Base-by-base conservation (phyloP, 2,888 invertebrate species). In the Sisyra terminalis region DNA sequence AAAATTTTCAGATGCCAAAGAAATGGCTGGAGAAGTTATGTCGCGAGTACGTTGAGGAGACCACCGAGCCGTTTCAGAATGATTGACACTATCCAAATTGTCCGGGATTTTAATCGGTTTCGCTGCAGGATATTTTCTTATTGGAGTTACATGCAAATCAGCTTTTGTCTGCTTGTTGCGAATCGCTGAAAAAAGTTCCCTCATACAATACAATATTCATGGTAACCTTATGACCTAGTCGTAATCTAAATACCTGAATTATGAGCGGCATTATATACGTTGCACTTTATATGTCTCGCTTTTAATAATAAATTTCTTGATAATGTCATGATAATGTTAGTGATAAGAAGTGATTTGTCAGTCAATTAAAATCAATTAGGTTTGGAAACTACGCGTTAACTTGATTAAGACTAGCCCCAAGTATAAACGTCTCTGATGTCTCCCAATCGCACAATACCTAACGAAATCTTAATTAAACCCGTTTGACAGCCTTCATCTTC, bases 41-140 rank as follows among this genome's bases (percentile, higher is more conserved):
- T 80, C 80, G 45, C 80, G 64, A 36, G 69, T 64, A 39, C 80
- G 65, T 46, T 70, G 64, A 2, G 75, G 76, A 1, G 78, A 75
- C 53, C 80, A 80, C 48, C 70, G 66, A 13, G 74, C 70, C 50
- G 71, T 68, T 59, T 78, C 78, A 10, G 71, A 65, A 39, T 71
- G 65, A 55, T 77, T 73, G 48, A 79, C 73, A 51, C 78, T 71
- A 10, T 70, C 64, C 3, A 74, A 65, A 55, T 75, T 79, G 18
- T 63, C 65, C 1, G 78, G 79, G 39, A 78, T 54, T 42, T 73
- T 70, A 29, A 78, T 52, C 29, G 61, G 50, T 9, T 65, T 69
- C 3, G 66, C 67, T 44, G 65, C 65, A 2, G 73, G 71, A 53
- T 72, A 73, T 50, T 63, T 67, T 38, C 64, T 58, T 15, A 56